A percentile compares a stretch with the other conserved stretches of the same genome.
These are phyloP conservation scores for Helobdella robusta DNA, from an alignment of 2,888 invertebrate genomes.

Conservation along the genomic window DNA sequence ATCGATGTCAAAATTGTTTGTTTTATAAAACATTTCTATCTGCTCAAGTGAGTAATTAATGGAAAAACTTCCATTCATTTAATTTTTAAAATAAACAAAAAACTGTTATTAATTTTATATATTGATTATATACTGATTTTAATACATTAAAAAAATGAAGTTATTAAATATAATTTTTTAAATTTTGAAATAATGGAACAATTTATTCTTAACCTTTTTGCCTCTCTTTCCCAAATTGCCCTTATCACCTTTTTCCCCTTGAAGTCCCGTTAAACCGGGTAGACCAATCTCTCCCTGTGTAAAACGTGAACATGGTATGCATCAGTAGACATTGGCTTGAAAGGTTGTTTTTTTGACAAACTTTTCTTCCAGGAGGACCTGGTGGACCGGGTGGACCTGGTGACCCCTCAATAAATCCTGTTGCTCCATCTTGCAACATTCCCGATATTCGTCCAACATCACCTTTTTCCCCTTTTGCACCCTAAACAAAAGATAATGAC, in stretches of 20 bases:
- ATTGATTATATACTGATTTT: too few relatives aligned
- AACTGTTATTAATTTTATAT: too few relatives aligned
- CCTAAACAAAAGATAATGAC: not conserved
- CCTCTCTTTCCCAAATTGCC: conserved; percentile 12
- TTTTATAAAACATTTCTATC: not conserved
- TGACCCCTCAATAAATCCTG: conserved; percentile 16
- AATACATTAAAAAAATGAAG: not conserved
- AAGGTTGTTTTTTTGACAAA: not conserved
- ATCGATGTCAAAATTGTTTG: not conserved
- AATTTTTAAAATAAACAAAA: too few relatives aligned
- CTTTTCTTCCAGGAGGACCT: conserved; percentile 15
- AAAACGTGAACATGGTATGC: not conserved
- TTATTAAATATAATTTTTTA: not conserved
- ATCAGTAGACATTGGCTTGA: not conserved
- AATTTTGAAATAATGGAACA: not conserved
- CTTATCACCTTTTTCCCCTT: conserved; percentile 13
- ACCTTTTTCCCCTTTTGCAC: conserved; percentile 17
- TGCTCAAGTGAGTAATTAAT: too few relatives aligned
- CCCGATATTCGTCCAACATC: conserved; percentile 9
- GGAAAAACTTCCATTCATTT: too few relatives aligned
- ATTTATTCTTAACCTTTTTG: not conserved
- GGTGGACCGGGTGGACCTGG: conserved; percentile 10
- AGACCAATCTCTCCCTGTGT: conserved; percentile 9
- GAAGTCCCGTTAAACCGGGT: conserved; percentile 7
- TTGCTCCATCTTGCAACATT: not conserved